Base-by-base conservation (phyloP, 2,797 vertebrate species). In the Babyrousa celebensis region DNA sequence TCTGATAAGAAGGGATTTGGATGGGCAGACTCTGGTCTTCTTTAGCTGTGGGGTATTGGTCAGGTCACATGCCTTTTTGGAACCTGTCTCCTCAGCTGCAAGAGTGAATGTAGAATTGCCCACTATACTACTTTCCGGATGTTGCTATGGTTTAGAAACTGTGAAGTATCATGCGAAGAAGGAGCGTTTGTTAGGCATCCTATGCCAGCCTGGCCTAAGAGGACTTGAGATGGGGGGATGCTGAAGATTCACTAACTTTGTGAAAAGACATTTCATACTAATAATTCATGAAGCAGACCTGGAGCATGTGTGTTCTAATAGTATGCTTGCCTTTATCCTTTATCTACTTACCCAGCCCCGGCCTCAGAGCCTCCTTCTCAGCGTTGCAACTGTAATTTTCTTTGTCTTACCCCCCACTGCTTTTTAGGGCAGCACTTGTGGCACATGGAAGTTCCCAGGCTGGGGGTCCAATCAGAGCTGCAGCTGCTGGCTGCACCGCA, bases 41-140 rank as follows among this genome's bases (percentile, higher is more conserved):
- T 67, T 87, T 65, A 91, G 56, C 29, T 82, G 1, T 93, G 60
- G 58, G 54, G 17, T 68, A n/a, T 75, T n/a, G 77, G 48, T 27
- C 56, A 15, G 63, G 32, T 56, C 29, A 72, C 32, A 78, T 25
- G 23, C 62, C 27, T 40, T 75, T 92, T 96, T 77, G 92, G n/a
- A 94, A 72, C 12, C 68, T 72, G n/a, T 91, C 62, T 93, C 29
- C 16, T 91, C 25, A 23, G 83, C 54, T 84, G n/a, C 68, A 92
- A 60, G 74, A 78, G 11, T 79, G 72, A n/a, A 58, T 36, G 4
- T 63, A 86, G 58, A 70, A 25, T 48, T 58, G 6, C 25, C 43
- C n/a, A 27, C 67, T 4, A 16, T 85, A 16, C 62, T 91, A 4
- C 10, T 56, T 86, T 82, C 40, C 54, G 11, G n/a, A 32, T 40